Percentiles rank a stretch among this genome's conserved stretches.
phyloP scores from a whole-genome alignment of 2,797 vertebrate species.

The Nothura maculosa region DNA sequence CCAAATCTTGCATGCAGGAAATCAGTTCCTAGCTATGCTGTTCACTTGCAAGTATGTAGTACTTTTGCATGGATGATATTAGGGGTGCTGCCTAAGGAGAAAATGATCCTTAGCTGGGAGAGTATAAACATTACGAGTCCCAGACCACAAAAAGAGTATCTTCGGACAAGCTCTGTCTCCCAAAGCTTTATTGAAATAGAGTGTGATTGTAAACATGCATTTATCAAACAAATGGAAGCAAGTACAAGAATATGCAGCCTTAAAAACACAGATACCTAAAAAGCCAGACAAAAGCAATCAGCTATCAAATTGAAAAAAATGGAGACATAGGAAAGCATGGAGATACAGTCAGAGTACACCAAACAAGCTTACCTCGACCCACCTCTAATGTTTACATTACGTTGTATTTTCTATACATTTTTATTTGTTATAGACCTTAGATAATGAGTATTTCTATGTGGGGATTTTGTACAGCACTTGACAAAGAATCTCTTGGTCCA shows the following conservation, averaged over 20 bases:
- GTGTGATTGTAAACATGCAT: not conserved
- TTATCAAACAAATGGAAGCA: not conserved
- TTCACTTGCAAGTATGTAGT: not conserved
- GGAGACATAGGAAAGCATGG: not conserved
- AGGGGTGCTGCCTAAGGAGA: not conserved
- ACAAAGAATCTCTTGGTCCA: accelerated
- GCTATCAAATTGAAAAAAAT: not conserved
- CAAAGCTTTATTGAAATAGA: not conserved
- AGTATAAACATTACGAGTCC: not conserved
- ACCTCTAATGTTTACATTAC: not conserved
- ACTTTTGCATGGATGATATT: not conserved
- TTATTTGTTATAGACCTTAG: not conserved
- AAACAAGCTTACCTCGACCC: not conserved
- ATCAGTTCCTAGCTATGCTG: not conserved
- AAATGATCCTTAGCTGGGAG: not conserved
- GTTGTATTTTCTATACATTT: not conserved
- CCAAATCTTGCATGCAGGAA: not conserved
- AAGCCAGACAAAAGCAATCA: not conserved
- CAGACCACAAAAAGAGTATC: not conserved
- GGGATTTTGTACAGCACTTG: not conserved
- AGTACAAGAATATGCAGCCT: not conserved
- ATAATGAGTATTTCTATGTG: not conserved
- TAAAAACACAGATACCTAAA: not conserved
- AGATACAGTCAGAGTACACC: not conserved
- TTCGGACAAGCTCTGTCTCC: not conserved